Percentiles rank a stretch among this genome's conserved stretches.
These are phyloP conservation scores for Magallana angulata DNA, from an alignment of 1,140 invertebrate genomes.

Conservation along the genomic window DNA sequence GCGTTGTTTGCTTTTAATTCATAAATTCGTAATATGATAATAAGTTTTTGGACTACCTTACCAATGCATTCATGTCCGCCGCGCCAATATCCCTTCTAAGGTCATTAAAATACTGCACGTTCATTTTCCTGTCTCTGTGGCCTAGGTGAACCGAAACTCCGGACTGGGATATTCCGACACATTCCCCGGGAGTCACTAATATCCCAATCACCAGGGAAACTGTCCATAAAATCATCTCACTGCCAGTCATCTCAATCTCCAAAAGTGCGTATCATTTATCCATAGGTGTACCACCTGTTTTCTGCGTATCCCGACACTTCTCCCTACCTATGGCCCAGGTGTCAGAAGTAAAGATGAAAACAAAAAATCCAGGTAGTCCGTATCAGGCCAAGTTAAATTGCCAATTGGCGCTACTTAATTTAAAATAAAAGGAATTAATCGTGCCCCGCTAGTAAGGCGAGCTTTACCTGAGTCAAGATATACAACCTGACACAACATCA, in stretches of 20 bases:
- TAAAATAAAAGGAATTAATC: conserved; percentile 20
- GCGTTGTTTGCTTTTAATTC: too few species aligned
- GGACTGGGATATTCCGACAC: background rate
- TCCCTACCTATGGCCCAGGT: background rate
- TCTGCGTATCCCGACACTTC: background rate
- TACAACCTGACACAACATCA: conserved; percentile 14
- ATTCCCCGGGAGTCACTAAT: background rate
- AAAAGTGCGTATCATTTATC: background rate
- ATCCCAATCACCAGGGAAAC: background rate
- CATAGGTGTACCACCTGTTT: background rate
- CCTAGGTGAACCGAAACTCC: background rate
- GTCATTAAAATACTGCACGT: conserved; percentile 5
- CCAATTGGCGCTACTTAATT: conserved; percentile 15
- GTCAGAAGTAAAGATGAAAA: background rate
- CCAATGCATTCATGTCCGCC: conserved; percentile 8
- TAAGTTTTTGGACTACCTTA: background rate
- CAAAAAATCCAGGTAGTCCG: background rate
- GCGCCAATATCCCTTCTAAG: background rate
- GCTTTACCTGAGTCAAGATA: conserved; percentile 30
- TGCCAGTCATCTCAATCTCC: background rate
- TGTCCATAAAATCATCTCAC: background rate
- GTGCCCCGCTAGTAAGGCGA: conserved; percentile 2
- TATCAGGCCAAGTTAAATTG: conserved; percentile 7
- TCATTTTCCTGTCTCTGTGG: conserved; percentile 26
- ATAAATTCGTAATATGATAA: background rate